These are phyloP conservation scores for Listronotus oregonensis DNA, from an alignment of 1,140 invertebrate genomes.

Conservation along the genomic window DNA sequence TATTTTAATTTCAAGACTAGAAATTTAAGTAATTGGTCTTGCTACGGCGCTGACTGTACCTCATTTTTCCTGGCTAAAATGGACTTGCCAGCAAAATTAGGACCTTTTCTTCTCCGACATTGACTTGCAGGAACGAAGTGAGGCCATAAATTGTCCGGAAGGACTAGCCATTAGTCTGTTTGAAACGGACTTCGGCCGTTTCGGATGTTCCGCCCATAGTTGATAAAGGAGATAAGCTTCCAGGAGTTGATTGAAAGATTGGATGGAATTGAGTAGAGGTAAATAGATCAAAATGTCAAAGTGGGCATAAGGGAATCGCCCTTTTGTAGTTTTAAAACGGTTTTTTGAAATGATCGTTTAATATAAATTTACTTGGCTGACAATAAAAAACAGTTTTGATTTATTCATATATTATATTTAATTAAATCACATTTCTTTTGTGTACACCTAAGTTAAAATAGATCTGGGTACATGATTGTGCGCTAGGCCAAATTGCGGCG, in stretches of 20 bases:
- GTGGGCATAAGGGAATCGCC: constrained; percentile 1
- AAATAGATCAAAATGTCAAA: constrained; percentile 36
- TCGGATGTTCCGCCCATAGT: constrained; percentile 33
- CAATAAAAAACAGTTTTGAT: too few species aligned
- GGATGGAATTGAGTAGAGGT: constrained; percentile 32
- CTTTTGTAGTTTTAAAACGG: neutral
- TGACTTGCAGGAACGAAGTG: constrained; percentile 46
- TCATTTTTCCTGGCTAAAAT: constrained; percentile 13
- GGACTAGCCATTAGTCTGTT: constrained; percentile 53
- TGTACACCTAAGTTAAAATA: too few species aligned
- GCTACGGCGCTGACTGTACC: constrained; percentile 8
- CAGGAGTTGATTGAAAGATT: constrained; percentile 35
- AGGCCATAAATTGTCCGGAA: constrained; percentile 49
- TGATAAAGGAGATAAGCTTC: constrained; percentile 26
- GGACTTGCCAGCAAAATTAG: constrained; percentile 21
- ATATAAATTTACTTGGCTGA: neutral
- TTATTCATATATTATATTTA: too few species aligned
- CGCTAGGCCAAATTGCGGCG: too few species aligned
- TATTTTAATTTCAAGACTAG: too few species aligned
- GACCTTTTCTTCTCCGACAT: constrained; percentile 45
- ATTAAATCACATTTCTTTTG: too few species aligned
- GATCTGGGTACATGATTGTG: too few species aligned
- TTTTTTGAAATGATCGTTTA: neutral
- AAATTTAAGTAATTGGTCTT: neutral
- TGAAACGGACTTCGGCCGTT: constrained; percentile 42